phyloP scores from a whole-genome alignment of 2,888 invertebrate species.

The Drosophila gaucha region DNA sequence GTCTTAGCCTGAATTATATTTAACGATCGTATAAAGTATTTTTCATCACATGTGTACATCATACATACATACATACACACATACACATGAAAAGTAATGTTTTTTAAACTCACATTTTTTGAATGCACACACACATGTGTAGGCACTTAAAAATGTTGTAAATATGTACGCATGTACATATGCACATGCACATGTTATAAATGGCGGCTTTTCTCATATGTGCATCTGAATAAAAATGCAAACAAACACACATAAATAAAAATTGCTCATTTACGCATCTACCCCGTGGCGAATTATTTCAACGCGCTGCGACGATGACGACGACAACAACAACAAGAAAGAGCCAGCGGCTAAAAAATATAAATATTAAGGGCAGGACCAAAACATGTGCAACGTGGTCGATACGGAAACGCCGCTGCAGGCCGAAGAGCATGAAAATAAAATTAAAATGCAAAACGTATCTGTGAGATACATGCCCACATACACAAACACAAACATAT shows the following conservation, averaged over 20 bases:
- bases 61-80: too few species aligned
- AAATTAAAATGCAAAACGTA: constrained; percentile 77
- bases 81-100: constrained; percentile 1
- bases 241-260: constrained; percentile 60
- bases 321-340: constrained; percentile 14
- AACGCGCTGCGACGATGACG: constrained; percentile 54
- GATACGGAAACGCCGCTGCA: constrained; percentile 53
- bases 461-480: constrained; percentile 56
- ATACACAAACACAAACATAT: constrained; percentile 4
- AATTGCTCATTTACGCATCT: constrained; percentile 74
- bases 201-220: constrained; percentile 46
- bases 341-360: constrained; percentile 37
- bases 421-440: constrained; percentile 70
- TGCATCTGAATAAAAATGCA: constrained; percentile 42
- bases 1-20: neutral
- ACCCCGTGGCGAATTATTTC: constrained; percentile 77
- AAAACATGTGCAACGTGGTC: constrained; percentile 61
- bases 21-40: neutral
- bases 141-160: neutral
- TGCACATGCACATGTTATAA: constrained; percentile 24
- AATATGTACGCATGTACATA: neutral
- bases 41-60: too few species aligned
- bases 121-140: constrained; percentile 8
- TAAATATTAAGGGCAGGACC: constrained; percentile 57
- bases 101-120: neutral